A percentile compares a stretch with the other conserved stretches of the same genome.
Evolutionary conservation across 2,888 invertebrate species (phyloP).

Genomic region (Norana najaformis): DNA sequence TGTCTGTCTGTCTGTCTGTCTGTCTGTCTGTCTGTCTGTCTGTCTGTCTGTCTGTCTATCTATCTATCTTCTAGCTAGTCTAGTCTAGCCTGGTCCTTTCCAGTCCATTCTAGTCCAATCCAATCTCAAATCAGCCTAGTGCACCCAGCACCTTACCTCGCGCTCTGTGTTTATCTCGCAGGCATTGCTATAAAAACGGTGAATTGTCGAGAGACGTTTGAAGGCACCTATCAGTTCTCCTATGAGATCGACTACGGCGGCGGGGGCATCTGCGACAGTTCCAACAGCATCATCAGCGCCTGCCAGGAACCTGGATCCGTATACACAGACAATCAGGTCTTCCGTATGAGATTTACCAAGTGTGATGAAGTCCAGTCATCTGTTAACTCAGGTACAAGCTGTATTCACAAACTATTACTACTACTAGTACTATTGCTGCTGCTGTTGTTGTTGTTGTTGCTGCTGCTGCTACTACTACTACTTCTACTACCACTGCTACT

Average conservation of each 20-base stretch:
- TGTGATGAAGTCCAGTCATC: slow-evolving; percentile 66
- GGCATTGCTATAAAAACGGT: slow-evolving; percentile 50
- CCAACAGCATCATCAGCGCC: slow-evolving; percentile 82
- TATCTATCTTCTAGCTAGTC: too few species aligned
- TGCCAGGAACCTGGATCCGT: slow-evolving; percentile 95
- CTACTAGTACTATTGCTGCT: too few species aligned
- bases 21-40: too few species aligned
- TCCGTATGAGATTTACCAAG: slow-evolving; percentile 87
- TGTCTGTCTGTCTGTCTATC: too few species aligned
- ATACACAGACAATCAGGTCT: slow-evolving; percentile 94
- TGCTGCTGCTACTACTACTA: too few species aligned
- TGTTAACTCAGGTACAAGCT: slow-evolving; percentile 47
- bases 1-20: too few species aligned
- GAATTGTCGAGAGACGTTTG: slow-evolving; percentile 60
- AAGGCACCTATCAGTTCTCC: slow-evolving; percentile 59
- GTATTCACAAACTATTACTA: neutral
- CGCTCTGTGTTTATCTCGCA: neutral
- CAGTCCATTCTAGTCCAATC: neutral
- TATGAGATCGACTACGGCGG: slow-evolving; percentile 57
- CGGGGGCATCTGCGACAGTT: slow-evolving; percentile 73
- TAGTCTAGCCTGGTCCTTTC: neutral
- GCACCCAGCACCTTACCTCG: neutral
- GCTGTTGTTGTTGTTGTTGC: too few species aligned
- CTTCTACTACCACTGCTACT: too few species aligned
- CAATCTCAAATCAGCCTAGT: neutral